phyloP scores from a whole-genome alignment of 2,888 invertebrate genomes.

The Tyria jacobaeae region DNA sequence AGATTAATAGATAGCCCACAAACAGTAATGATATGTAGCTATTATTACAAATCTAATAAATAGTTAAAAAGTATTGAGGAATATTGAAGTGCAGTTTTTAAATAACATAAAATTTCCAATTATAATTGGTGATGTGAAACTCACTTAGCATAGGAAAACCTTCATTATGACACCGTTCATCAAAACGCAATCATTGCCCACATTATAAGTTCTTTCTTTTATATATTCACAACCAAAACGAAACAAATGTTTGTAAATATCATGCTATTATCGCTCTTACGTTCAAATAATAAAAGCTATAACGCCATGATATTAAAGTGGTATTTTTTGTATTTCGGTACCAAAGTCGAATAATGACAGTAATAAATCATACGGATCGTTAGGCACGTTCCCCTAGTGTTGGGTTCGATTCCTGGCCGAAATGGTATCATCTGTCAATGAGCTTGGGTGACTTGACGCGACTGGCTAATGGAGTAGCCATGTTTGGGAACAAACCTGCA shows the following conservation, averaged over 20 bases:
- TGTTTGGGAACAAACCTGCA: slow-evolving; percentile 70
- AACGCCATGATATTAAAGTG: slow-evolving; percentile 30
- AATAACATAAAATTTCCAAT: neutral
- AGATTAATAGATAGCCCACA: too few species aligned
- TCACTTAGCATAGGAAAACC: slow-evolving; percentile 41
- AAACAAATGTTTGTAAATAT: slow-evolving; percentile 8
- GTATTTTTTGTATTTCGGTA: slow-evolving; percentile 69
- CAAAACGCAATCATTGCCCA: slow-evolving; percentile 74
- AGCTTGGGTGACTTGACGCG: slow-evolving; percentile 81
- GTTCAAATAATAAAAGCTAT: slow-evolving; percentile 27
- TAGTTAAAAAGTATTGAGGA: too few species aligned
- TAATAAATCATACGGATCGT: slow-evolving; percentile 87
- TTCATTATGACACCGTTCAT: slow-evolving; percentile 65
- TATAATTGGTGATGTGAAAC: neutral
- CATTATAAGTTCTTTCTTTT: slow-evolving; percentile 60
- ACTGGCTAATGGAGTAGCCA: slow-evolving; percentile 82
- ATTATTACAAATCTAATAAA: too few species aligned
- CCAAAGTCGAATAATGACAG: slow-evolving; percentile 77
- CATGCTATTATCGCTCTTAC: slow-evolving; percentile 32
- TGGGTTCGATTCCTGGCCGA: slow-evolving; percentile 83
- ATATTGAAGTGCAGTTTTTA: neutral
- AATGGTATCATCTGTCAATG: slow-evolving; percentile 87
- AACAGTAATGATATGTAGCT: too few species aligned
- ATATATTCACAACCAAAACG: slow-evolving; percentile 40
- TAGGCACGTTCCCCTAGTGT: slow-evolving; percentile 81